Evolutionary conservation across 2,113 vertebrate genomes (phyloP).

Genomic region (Pituophis catenifer): DNA sequence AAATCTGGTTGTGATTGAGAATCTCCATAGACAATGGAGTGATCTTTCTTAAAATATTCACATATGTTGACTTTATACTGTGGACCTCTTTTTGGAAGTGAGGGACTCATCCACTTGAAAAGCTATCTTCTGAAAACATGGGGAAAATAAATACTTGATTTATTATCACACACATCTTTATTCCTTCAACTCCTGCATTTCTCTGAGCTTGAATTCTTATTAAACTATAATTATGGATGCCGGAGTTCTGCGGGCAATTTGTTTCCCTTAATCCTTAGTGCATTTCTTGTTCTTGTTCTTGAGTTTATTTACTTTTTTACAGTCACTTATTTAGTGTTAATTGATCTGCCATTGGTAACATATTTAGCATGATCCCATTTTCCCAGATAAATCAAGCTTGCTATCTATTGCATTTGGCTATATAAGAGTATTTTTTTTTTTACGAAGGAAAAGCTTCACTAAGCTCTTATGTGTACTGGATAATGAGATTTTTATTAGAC

Average conservation of each 20-base stretch:
- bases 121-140: not conserved
- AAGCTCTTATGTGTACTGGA: constrained; percentile 9
- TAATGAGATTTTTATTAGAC: constrained; percentile 24
- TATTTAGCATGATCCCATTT: not conserved
- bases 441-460: not conserved
- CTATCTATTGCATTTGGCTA: not conserved
- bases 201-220: not conserved
- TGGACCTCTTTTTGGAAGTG: too few species aligned
- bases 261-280: not conserved
- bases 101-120: not conserved
- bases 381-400: not conserved
- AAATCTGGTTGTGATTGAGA: not conserved
- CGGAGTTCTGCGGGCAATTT: not conserved
- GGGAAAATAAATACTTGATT: not conserved
- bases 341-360: not conserved
- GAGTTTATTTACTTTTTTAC: not conserved
- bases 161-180: not conserved
- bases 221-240: not conserved
- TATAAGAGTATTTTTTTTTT: not conserved
- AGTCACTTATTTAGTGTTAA: not conserved
- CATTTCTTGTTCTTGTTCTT: not conserved
- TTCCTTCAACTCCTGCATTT: not conserved
- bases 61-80: too few species aligned
- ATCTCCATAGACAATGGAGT: not conserved
- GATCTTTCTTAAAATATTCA: not conserved